Evolutionary conservation across 2,888 invertebrate species (phyloP).

Genomic region (Drosophila robusta): DNA sequence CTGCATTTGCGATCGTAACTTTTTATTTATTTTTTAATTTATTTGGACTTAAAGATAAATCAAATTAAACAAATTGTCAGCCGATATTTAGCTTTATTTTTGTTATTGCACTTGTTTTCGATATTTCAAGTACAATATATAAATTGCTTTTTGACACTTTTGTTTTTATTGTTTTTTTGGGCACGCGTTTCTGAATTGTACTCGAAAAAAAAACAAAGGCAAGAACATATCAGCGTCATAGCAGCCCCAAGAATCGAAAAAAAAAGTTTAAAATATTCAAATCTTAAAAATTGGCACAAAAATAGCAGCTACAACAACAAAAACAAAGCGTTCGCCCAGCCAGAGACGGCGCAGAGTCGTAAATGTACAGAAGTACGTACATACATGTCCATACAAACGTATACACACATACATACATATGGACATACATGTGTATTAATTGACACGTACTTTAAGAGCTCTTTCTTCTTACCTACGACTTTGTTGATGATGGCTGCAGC

Average conservation of each 20-base stretch:
- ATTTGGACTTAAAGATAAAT: slow-evolving; percentile 17
- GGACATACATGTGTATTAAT: slow-evolving; percentile 49
- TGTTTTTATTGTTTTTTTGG: not conserved
- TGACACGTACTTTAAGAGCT: slow-evolving; percentile 72
- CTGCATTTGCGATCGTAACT: slow-evolving; percentile 64
- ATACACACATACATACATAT: not conserved
- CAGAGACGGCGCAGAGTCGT: slow-evolving; percentile 24
- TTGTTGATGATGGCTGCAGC: slow-evolving; percentile 16
- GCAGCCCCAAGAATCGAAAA: slow-evolving; percentile 36
- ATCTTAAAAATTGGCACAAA: slow-evolving; percentile 66
- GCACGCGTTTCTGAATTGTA: slow-evolving; percentile 21
- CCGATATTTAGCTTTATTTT: slow-evolving; percentile 16
- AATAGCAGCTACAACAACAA: slow-evolving; percentile 55
- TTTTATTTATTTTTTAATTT: slow-evolving; percentile 29
- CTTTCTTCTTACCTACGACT: slow-evolving; percentile 39
- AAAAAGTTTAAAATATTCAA: slow-evolving; percentile 43
- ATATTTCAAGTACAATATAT: slow-evolving; percentile 20
- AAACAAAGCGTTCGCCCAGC: slow-evolving; percentile 9
- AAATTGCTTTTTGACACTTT: slow-evolving; percentile 43
- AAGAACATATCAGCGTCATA: slow-evolving; percentile 35
- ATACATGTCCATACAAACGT: not conserved
- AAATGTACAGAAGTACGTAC: slow-evolving; percentile 23
- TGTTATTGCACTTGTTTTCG: not conserved
- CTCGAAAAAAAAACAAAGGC: slow-evolving; percentile 10
- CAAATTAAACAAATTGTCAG: slow-evolving; percentile 13